phyloP scores from a whole-genome alignment of 2,888 invertebrate species.

The Ophion slaviceki region DNA sequence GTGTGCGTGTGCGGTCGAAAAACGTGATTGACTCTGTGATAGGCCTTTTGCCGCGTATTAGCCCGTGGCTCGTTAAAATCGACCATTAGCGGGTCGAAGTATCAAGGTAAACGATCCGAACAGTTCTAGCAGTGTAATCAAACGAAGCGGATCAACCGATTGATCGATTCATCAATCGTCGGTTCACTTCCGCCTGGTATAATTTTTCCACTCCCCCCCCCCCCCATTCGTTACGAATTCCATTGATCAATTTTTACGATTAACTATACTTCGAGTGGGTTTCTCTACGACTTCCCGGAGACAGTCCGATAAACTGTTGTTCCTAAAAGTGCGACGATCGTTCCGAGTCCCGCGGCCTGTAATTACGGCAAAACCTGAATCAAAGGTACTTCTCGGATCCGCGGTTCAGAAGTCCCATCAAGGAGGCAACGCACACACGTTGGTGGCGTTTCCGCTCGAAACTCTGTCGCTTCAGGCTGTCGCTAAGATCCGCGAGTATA shows the following conservation, averaged over 20 bases:
- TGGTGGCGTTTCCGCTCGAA: constrained; percentile 59
- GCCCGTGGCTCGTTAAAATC: background rate
- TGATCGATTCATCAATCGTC: background rate
- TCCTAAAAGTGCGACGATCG: background rate
- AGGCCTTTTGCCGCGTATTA: background rate
- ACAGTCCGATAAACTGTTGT: background rate
- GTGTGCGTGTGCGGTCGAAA: background rate
- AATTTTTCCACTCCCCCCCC: background rate
- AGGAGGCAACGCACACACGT: constrained; percentile 35
- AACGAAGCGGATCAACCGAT: background rate
- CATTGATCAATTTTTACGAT: background rate
- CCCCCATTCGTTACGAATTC: background rate
- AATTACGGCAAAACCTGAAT: constrained; percentile 58
- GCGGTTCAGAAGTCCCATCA: constrained; percentile 6
- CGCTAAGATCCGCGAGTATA: constrained; percentile 6
- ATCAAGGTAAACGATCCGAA: background rate
- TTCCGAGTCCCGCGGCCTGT: constrained; percentile 35
- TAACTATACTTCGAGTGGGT: background rate
- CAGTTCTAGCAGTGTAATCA: background rate
- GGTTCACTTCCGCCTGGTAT: background rate
- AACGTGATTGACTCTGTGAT: background rate
- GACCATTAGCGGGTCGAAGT: background rate
- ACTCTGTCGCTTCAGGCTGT: constrained; percentile 50
- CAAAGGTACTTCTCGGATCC: constrained; percentile 49
- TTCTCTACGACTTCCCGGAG: background rate